Evolutionary conservation across 2,888 invertebrate species (phyloP).

Genomic region (Ophonus ardosiacus): DNA sequence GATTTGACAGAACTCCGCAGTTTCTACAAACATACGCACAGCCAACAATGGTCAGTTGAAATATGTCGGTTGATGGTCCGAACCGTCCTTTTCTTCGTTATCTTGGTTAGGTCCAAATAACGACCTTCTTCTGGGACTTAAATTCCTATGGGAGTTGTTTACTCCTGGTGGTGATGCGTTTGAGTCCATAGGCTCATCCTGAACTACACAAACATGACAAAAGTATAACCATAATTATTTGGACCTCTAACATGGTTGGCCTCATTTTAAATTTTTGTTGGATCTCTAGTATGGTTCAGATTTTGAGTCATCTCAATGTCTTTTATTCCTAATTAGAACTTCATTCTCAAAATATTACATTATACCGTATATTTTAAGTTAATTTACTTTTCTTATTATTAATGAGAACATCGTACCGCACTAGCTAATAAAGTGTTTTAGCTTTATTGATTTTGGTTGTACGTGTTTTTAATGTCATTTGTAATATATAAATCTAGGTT

Average conservation of each 20-base stretch:
- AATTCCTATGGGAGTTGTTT: neutral
- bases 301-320: too few species aligned
- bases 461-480: too few species aligned
- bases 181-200: constrained; percentile 1
- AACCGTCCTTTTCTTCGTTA: neutral
- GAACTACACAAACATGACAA: neutral
- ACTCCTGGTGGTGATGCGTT: neutral
- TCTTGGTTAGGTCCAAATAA: neutral
- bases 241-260: too few species aligned
- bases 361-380: neutral
- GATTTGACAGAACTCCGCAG: too few species aligned
- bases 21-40: too few species aligned
- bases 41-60: neutral
- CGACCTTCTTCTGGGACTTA: neutral
- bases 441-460: too few species aligned
- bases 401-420: neutral
- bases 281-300: too few species aligned
- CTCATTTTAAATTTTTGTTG: too few species aligned
- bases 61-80: neutral
- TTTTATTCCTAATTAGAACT: too few species aligned
- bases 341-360: too few species aligned
- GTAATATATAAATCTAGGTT: too few species aligned
- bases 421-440: too few species aligned
- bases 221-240: neutral
- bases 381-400: neutral